Conservation (phyloP, 92 coral and sea anemone genomes). For the Epizoanthus illoricatus region DNA sequence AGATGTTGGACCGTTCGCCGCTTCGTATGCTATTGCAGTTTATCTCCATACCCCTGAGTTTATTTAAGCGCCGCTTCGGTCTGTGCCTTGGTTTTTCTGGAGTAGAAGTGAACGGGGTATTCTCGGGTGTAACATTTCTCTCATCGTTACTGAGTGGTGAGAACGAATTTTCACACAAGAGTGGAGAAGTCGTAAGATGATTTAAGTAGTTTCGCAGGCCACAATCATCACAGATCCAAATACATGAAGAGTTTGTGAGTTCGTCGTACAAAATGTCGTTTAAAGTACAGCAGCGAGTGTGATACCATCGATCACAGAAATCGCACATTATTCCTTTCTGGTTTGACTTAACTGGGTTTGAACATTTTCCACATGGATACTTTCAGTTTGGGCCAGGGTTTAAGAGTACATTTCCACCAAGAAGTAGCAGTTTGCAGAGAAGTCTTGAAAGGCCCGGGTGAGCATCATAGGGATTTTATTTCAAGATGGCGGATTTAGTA, state of each 20-base stretch:
- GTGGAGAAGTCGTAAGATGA: neutral
- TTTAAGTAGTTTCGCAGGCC: slow-evolving; percentile 8
- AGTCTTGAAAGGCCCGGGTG: too few species aligned
- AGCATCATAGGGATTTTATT: too few species aligned
- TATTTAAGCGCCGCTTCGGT: too few species aligned
- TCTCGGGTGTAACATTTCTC: too few species aligned
- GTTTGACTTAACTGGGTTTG: slow-evolving; percentile 8
- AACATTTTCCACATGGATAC: slow-evolving; percentile 15
- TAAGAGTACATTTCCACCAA: too few species aligned
- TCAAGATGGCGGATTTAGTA: too few species aligned
- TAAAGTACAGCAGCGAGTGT: slow-evolving; percentile 22
- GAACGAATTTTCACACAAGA: too few species aligned
- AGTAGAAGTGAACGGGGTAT: too few species aligned
- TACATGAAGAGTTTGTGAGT: slow-evolving; percentile 18
- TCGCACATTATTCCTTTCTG: slow-evolving; percentile 9
- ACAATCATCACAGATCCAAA: slow-evolving; percentile 14
- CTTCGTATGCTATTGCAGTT: slow-evolving; percentile 9
- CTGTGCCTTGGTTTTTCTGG: too few species aligned
- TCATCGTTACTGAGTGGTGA: too few species aligned
- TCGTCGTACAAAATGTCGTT: slow-evolving; percentile 1
- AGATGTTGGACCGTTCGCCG: slow-evolving; percentile 27
- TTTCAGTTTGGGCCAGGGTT: neutral
- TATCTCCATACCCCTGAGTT: too few species aligned
- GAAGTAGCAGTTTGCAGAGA: too few species aligned
- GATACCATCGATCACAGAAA: slow-evolving; percentile 28